These are phyloP conservation scores for Agonum fuliginosum DNA, from an alignment of 2,888 invertebrate species.

Conservation along the genomic window DNA sequence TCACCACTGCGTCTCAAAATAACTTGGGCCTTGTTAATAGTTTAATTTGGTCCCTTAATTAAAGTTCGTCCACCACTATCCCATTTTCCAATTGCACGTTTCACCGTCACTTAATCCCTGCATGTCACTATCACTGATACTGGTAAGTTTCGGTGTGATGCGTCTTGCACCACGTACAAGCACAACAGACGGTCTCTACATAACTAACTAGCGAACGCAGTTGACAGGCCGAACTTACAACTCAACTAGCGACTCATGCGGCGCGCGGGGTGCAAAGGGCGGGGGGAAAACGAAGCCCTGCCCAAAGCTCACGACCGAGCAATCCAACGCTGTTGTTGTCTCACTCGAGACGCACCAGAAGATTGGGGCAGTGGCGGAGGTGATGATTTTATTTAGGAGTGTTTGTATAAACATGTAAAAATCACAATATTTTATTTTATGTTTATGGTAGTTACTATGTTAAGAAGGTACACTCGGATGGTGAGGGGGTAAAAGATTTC, in stretches of 20 bases:
- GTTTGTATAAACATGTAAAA: no score
- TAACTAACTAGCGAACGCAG: conserved; percentile 71
- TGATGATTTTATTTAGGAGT: no score
- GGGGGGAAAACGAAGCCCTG: conserved; percentile 68
- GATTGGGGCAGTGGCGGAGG: conserved; percentile 47
- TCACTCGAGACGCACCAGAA: conserved; percentile 38
- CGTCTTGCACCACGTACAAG: no score
- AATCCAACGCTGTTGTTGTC: conserved; percentile 48
- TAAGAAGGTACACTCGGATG: no score
- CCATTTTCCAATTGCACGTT: neutral
- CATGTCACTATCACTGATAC: no score
- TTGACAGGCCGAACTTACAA: conserved; percentile 74
- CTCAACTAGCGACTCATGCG: conserved; percentile 72
- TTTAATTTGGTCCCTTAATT: conserved; percentile 21
- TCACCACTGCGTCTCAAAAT: conserved; percentile 39
- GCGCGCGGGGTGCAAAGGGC: conserved; percentile 67
- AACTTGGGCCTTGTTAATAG: conserved; percentile 5
- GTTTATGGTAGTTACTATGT: no score
- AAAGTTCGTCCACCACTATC: no score
- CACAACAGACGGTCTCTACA: conserved; percentile 64
- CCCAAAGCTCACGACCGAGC: conserved; percentile 55
- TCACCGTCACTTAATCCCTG: neutral
- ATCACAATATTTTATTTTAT: no score
- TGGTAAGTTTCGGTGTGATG: no score
- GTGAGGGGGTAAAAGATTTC: no score